A percentile compares a stretch with the other conserved stretches of the same genome.
Conservation (phyloP, 2,113 vertebrate genomes). For the Scartelaos histophorus region DNA sequence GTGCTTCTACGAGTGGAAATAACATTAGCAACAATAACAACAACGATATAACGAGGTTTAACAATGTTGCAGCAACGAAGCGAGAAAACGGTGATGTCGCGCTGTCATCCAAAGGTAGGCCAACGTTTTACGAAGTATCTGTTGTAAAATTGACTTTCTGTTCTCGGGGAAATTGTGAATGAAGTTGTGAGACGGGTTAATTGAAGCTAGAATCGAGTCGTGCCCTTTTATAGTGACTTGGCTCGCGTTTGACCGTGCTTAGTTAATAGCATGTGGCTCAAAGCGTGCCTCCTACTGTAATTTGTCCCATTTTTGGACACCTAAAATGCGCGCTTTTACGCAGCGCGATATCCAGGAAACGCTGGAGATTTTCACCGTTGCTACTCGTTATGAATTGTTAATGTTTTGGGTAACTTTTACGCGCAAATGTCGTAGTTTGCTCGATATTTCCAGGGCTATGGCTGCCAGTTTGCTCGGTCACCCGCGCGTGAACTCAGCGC, state of each 20-base stretch:
- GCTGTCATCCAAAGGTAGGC: constrained; percentile 71
- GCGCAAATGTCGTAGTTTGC: constrained; percentile 2
- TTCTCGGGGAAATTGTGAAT: neutral
- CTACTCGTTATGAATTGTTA: neutral
- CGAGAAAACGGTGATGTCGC: constrained; percentile 74
- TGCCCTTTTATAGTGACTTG: constrained; percentile 17
- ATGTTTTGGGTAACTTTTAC: constrained; percentile 10
- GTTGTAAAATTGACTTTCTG: neutral
- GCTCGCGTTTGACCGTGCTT: constrained; percentile 9
- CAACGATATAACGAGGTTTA: constrained; percentile 26
- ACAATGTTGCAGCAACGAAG: constrained; percentile 55
- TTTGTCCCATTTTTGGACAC: constrained; percentile 34
- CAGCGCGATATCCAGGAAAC: neutral
- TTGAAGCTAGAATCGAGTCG: neutral
- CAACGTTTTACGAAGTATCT: neutral
- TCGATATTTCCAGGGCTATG: constrained; percentile 4
- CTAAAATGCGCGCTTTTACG: constrained; percentile 7
- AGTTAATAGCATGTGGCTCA: constrained; percentile 39
- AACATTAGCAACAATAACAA: constrained; percentile 25
- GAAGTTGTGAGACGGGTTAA: constrained; percentile 37
- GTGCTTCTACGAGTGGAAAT: constrained; percentile 37
- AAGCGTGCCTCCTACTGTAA: constrained; percentile 13
- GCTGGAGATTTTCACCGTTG: neutral
- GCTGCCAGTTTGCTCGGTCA: constrained; percentile 44
- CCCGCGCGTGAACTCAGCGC: constrained; percentile 53